These are phyloP conservation scores for Amiota mariae DNA, from an alignment of 2,888 invertebrate species.

Conservation along the genomic window DNA sequence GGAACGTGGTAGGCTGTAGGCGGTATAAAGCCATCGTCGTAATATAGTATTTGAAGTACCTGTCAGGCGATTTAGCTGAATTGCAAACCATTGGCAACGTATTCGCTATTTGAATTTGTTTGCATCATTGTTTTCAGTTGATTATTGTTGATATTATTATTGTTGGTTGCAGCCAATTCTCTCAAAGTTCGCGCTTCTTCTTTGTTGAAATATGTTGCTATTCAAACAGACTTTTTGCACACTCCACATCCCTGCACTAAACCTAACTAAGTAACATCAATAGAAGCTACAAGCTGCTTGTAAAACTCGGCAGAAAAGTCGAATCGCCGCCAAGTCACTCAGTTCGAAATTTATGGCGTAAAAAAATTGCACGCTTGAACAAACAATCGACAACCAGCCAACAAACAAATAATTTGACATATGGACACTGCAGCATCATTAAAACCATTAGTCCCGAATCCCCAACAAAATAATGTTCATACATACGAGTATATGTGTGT, in stretches of 20 bases:
- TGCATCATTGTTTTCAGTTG: constrained; percentile 12
- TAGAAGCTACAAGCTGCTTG: not conserved
- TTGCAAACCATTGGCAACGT: constrained; percentile 14
- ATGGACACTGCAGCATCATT: constrained; percentile 35
- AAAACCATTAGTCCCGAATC: constrained; percentile 9
- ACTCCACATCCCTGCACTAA: too few species aligned
- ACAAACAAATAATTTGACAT: constrained; percentile 39
- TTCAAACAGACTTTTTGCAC: too few species aligned
- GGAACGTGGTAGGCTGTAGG: not conserved
- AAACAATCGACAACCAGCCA: constrained; percentile 46
- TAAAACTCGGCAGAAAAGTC: not conserved
- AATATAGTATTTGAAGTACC: constrained; percentile 12
- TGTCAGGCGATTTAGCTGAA: constrained; percentile 15
- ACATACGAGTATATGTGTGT: not conserved
- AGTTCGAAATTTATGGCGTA: constrained; percentile 53
- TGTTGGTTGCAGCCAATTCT: too few species aligned
- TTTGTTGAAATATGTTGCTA: too few species aligned
- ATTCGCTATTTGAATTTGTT: constrained; percentile 16
- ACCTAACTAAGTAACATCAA: too few species aligned
- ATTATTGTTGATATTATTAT: not conserved
- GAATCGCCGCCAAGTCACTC: constrained; percentile 14
- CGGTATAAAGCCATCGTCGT: not conserved
- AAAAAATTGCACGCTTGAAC: constrained; percentile 47
- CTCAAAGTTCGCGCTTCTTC: too few species aligned
- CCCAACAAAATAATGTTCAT: not conserved